Base-by-base conservation (phyloP, 2,888 invertebrate genomes). In the Eupsilia transversa region DNA sequence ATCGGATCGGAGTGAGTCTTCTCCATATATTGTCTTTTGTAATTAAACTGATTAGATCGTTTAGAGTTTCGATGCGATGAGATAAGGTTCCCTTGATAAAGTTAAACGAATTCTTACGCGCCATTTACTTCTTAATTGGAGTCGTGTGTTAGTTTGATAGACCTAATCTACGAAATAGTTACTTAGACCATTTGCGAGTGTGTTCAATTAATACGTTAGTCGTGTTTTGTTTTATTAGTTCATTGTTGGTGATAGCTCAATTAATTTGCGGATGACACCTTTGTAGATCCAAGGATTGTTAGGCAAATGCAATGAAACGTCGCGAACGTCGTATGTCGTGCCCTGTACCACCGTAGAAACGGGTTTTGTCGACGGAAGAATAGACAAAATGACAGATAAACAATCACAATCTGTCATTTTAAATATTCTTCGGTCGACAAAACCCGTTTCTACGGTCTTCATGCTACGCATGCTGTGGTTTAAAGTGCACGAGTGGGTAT, bases 11-110 rank as follows among this genome's bases (percentile, higher is more conserved):
- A 46, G 33, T 61, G n/a, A 56, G 35, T 64, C 80, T 83, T 79
- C 74, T 70, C 0, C 3, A 23, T 1, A 10, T 0, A 3, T 41
- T 68, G 20, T 52, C 6, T 38, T 0, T 20, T 74, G 74, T 63
- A 14, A 67, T 49, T 10, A 54, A 74, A 79, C 80, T 79, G 84
- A 81, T 81, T 79, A 81, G 57, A 79, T 80, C 81, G 54, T 83
- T 81, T 67, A 79, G 83, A 79, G 41, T 74, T 81, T 74, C 70
- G 67, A 70, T 79, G 74, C 46, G 56, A 79, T 52, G 80, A 81
- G 80, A 80, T 80, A 80, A 73, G 60, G 41, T 75, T 65, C 64
- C 46, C 68, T 80, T 65, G 80, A 74, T 64, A 68, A 84, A 80
- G 74, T 60, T 79, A 70, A 83, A 79, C 60, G 71, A 84, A 84